Percentiles rank a stretch among this genome's conserved stretches.
phyloP scores from a whole-genome alignment of 1,140 invertebrate species.

The Pachyrhynchus sulphureomaculatus region DNA sequence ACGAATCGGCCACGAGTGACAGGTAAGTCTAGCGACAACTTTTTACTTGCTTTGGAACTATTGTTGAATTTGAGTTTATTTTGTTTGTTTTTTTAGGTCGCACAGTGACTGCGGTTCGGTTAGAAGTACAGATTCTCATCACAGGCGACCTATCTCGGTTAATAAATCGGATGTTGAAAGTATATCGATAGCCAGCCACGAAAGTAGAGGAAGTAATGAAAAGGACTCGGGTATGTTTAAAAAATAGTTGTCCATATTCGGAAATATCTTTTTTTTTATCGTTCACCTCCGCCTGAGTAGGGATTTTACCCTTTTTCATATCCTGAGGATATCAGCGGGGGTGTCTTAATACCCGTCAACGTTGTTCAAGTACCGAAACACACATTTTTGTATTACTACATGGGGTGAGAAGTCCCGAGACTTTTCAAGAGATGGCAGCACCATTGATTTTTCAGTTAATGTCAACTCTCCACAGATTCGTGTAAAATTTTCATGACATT shows the following conservation, averaged over 20 bases:
- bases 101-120: slow-evolving; percentile 62
- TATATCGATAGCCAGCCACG: slow-evolving; percentile 76
- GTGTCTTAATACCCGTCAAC: too few relatives aligned
- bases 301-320: too few relatives aligned
- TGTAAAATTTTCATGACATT: too few relatives aligned
- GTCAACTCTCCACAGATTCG: too few relatives aligned
- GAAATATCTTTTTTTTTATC: too few relatives aligned
- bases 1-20: slow-evolving; percentile 41
- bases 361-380: too few relatives aligned
- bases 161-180: slow-evolving; percentile 76
- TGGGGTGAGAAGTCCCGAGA: too few relatives aligned
- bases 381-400: not conserved
- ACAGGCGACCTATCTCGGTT: slow-evolving; percentile 46
- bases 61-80: not conserved
- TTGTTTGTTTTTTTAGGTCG: slow-evolving; percentile 38
- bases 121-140: slow-evolving; percentile 50
- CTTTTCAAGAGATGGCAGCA: too few relatives aligned
- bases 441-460: too few relatives aligned
- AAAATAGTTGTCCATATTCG: not conserved
- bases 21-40: slow-evolving; percentile 7
- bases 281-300: too few relatives aligned
- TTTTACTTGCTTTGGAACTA: not conserved
- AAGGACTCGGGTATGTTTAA: slow-evolving; percentile 41
- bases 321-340: not conserved
- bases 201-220: slow-evolving; percentile 66